A percentile compares a stretch with the other conserved stretches of the same genome.
Conservation (phyloP, 2,797 vertebrate genomes). For the Gymnoscopelus microlampas region DNA sequence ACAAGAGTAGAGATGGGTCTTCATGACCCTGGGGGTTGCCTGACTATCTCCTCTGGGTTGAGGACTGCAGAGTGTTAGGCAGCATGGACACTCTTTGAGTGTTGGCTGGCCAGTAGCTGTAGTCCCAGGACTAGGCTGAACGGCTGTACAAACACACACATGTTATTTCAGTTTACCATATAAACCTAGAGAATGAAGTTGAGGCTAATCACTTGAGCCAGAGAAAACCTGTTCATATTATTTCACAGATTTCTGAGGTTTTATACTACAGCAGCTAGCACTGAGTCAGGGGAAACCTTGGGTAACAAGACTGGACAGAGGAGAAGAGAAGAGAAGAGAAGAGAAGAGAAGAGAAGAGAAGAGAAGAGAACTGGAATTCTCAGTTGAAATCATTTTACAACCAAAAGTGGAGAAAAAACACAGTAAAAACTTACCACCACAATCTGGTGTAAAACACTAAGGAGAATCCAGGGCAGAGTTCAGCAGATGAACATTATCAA, state of each 20-base stretch:
- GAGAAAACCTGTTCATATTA: slow-evolving; percentile 34
- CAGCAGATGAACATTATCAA: slow-evolving; percentile 65
- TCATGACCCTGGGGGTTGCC: slow-evolving; percentile 43
- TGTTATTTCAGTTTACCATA: slow-evolving; percentile 45
- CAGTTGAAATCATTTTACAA: neutral
- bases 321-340: too few relatives aligned
- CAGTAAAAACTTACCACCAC: slow-evolving; percentile 6
- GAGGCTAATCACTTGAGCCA: slow-evolving; percentile 31
- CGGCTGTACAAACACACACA: slow-evolving; percentile 49
- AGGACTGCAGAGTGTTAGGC: slow-evolving; percentile 39
- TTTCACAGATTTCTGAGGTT: slow-evolving; percentile 23
- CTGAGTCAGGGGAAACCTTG: neutral
- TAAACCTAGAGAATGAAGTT: slow-evolving; percentile 30
- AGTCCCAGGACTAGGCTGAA: slow-evolving; percentile 39
- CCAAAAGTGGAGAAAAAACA: neutral
- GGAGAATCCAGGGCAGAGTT: slow-evolving; percentile 58
- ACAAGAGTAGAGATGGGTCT: slow-evolving; percentile 44
- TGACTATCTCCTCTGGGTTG: slow-evolving; percentile 28
- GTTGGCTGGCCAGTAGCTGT: slow-evolving; percentile 31
- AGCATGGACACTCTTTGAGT: slow-evolving; percentile 27
- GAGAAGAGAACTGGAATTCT: neutral
- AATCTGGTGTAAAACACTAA: slow-evolving; percentile 35
- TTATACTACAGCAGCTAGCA: neutral
- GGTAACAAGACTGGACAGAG: too few relatives aligned
- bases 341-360: too few relatives aligned